phyloP scores from a whole-genome alignment of 2,888 invertebrate genomes.

The Rhogogaster chlorosoma region DNA sequence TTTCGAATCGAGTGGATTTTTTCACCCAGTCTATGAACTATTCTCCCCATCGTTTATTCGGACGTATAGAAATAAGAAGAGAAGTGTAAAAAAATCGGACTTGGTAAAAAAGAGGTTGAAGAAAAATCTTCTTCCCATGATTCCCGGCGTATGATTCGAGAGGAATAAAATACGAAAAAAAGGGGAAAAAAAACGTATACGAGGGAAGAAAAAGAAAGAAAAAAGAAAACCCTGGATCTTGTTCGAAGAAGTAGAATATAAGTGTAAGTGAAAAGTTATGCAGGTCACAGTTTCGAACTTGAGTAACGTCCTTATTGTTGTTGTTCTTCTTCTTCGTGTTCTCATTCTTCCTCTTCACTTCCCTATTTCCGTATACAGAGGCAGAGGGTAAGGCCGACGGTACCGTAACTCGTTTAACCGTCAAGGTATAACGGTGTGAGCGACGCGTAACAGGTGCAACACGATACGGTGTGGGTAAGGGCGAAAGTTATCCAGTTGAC shows the following conservation, averaged over 20 bases:
- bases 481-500: not conserved
- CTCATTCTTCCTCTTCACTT: not conserved
- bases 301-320: conserved; percentile 37
- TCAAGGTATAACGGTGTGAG: not conserved
- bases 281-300: conserved; percentile 8
- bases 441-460: conserved; percentile 6
- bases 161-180: not conserved
- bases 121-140: too few species aligned
- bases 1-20: conserved; percentile 25
- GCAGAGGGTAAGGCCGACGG: not conserved
- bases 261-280: conserved; percentile 36
- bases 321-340: not conserved
- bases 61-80: not conserved
- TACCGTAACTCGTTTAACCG: not conserved
- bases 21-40: conserved; percentile 14
- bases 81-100: too few species aligned
- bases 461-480: not conserved
- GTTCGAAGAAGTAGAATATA: not conserved
- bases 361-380: not conserved
- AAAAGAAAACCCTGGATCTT: not conserved
- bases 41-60: conserved; percentile 12
- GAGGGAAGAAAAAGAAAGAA: too few species aligned
- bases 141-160: too few species aligned
- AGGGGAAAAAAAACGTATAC: not conserved
- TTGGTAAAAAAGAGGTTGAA: too few species aligned